Evolutionary conservation across 2,797 vertebrate species (phyloP), one percentile per base, ranked within the genome.

Genomic region (Sebastes umbrosus): DNA sequence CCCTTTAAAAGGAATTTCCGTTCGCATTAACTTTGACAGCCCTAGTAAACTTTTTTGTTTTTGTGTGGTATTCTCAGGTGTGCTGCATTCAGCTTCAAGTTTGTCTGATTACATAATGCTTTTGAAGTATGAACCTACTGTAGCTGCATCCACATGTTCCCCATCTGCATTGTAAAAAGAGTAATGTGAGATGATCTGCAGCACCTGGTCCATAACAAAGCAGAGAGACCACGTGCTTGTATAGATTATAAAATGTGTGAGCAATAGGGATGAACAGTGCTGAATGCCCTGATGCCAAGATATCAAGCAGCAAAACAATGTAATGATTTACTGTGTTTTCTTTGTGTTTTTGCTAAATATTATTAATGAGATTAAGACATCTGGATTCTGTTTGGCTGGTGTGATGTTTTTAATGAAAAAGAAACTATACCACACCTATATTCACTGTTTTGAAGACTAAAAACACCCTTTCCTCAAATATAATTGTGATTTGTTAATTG

Each of bases 111-210:
- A 84, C 54, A 74, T 76, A 77, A 76, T 59, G 72, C 77, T 68
- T 86, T 85, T 88, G 82, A 88, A 86, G 85, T 67, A 29, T 39
- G 59, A 31, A 63, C 29, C 73, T 52, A 29, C 59, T 67, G 32
- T 32, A 10, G 58, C 79, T 73, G 43, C 69, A 13, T 54, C 69
- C 72, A 72, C 77, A 62, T 20, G 14, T 52, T 60, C 59, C 36
- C 25, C 66, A 90, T 90, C 84, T 90, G 85, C 88, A 92, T 84
- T 82, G 57, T 90, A 36, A 93, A 89, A 86, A 72, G 80, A 86
- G 77, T 20, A 11, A 52, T 27, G 22, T 67, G 66, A 77, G 72
- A 67, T 69, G 22, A 72, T 81, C 65, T 74, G 74, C 65, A 83
- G 64, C 84, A 90, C 87, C 79, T 88, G 86, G 31, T 81, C 70